Base-by-base conservation (phyloP, 2,113 vertebrate species). In the Hypanus sabinus region DNA sequence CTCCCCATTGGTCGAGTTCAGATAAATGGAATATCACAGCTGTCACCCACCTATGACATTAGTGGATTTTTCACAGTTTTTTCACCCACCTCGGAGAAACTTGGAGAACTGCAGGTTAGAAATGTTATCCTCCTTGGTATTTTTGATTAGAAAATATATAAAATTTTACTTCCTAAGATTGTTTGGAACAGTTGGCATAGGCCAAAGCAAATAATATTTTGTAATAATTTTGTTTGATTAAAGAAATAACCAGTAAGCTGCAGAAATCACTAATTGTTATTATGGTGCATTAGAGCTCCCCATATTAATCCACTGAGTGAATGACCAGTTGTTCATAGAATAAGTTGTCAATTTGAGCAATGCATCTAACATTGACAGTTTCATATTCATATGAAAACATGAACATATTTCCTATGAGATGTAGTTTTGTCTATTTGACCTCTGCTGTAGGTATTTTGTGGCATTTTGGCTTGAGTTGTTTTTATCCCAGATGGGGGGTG, bases 21-120 rank as follows among this genome's bases (percentile, higher is more conserved):
- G 81, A 97, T 99, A 87, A 94, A 94, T 0, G 96, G 96, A 0
- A 96, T 99, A 94, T 96, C 98, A 24, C 96, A 96, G 94, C 97
- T 99, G 0, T 98, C 98, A 94, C 96, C 97, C 94, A 97, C 96
- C 83, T 96, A 97, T 94, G 97, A 98, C 3, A 97, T 99, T 94
- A 96, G 88, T 94, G 98, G 98, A 5, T 97, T 97, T 96, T 99
- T 98, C 95, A 94, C 97, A 4, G 94, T 99, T 65, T n/a, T 98
- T 94, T 99, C 99, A 5, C 97, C 98, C 0, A 96, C 96, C 0
- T 98, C 97, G 10, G 97, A 98, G 93, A 99, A 98, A 95, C 96
- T 99, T 1, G 99, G 98, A 94, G 98, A 99, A 95, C 95, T 99
- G 73, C 98, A 99, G 98, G 99, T 99, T 93, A 93, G 65, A 71